These are phyloP conservation scores for Typhlichthys eigenmanni DNA, from an alignment of 2,797 vertebrate species.

Conservation along the genomic window DNA sequence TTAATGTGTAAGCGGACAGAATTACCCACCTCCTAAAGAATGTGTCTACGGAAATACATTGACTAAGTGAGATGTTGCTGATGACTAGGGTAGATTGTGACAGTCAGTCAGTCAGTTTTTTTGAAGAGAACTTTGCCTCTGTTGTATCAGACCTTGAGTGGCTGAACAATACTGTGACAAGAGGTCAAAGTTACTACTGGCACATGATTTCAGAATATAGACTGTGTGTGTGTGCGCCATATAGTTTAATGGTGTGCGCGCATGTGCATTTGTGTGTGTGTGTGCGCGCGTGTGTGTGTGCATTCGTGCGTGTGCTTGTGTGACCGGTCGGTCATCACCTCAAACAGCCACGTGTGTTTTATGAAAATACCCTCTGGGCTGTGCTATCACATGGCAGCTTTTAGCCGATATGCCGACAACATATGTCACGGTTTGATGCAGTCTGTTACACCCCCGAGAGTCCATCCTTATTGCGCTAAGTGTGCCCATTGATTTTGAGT, in stretches of 20 bases:
- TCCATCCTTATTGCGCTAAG: conserved; percentile 16
- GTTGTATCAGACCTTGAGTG: conserved; percentile 61
- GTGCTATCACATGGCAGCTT: conserved; percentile 51
- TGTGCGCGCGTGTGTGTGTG: conserved; percentile 29
- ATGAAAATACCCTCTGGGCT: conserved; percentile 65
- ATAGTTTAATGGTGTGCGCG: no score
- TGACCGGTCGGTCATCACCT: conserved; percentile 37
- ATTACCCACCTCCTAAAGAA: no score
- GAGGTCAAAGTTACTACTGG: conserved; percentile 67
- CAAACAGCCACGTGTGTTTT: conserved; percentile 61
- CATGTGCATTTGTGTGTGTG: neutral
- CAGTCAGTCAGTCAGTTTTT: conserved; percentile 30
- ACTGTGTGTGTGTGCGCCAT: neutral
- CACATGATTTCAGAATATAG: conserved; percentile 45
- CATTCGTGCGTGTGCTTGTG: conserved; percentile 1
- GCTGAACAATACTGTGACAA: conserved; percentile 63
- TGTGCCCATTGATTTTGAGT: conserved; percentile 43
- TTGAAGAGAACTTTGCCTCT: conserved; percentile 62
- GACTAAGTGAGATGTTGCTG: conserved; percentile 13
- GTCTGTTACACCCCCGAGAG: conserved; percentile 37
- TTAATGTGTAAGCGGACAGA: neutral
- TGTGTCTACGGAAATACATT: no score
- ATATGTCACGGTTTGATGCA: conserved; percentile 55
- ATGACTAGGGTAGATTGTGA: conserved; percentile 52
- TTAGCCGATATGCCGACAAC: conserved; percentile 45